phyloP scores from a whole-genome alignment of 2,888 invertebrate species.

The Halictus quadricinctus region DNA sequence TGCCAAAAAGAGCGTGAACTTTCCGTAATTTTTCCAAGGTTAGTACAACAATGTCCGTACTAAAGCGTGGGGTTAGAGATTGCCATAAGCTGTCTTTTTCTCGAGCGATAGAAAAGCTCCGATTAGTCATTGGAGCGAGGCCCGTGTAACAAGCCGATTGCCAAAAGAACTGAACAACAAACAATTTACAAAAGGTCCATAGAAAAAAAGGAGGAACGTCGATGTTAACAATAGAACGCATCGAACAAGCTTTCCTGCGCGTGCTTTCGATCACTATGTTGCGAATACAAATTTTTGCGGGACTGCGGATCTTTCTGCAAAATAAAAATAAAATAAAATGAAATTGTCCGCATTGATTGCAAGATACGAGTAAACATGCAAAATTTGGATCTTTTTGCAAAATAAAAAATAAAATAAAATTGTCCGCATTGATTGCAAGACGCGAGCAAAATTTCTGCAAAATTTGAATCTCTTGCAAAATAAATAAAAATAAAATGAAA shows the following conservation, averaged over 20 bases:
- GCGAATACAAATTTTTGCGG: no score
- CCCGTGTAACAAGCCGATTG: background rate
- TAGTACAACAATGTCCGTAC: background rate
- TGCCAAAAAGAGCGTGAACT: background rate
- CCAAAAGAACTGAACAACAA: constrained; percentile 1
- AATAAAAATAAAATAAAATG: background rate
- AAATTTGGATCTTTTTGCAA: no score
- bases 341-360: background rate
- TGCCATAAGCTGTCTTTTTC: background rate
- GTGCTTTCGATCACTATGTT: no score
- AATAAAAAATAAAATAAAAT: background rate
- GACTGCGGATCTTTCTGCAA: background rate
- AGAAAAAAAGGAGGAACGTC: background rate
- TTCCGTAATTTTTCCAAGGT: background rate
- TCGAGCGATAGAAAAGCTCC: background rate
- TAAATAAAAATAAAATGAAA: background rate
- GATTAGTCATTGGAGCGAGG: background rate
- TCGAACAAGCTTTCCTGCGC: background rate
- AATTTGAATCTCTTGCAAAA: background rate
- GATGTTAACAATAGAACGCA: background rate
- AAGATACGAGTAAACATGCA: no score
- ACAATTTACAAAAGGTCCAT: background rate
- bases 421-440: background rate
- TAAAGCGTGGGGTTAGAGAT: background rate
- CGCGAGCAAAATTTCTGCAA: no score